Conservation (phyloP, 1,140 invertebrate genomes). For the Geopemphigus sp. region DNA sequence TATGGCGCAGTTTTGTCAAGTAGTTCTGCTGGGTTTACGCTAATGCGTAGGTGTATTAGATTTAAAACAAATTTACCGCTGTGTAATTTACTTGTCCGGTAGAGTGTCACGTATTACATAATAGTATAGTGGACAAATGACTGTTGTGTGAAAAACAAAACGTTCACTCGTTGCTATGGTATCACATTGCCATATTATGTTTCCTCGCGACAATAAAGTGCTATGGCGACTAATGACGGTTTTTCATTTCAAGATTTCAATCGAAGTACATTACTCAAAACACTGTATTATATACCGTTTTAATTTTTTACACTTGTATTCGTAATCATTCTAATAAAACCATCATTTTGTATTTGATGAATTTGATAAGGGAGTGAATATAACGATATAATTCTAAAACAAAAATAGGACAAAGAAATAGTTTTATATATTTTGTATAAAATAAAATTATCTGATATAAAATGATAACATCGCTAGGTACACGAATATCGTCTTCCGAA, state of each 20-base stretch:
- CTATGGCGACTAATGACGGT: neutral
- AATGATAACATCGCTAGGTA: too few species aligned
- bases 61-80: slow-evolving; percentile 18
- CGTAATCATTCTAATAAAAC: neutral
- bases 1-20: neutral
- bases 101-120: slow-evolving; percentile 21
- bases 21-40: neutral
- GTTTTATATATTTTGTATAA: too few species aligned
- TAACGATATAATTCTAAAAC: too few species aligned
- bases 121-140: slow-evolving; percentile 19
- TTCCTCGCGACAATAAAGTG: slow-evolving; percentile 20
- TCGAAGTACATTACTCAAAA: slow-evolving; percentile 6
- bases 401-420: too few species aligned
- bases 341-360: slow-evolving; percentile 9
- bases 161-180: neutral
- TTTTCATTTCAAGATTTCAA: slow-evolving; percentile 27
- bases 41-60: slow-evolving; percentile 29
- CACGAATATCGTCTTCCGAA: too few species aligned
- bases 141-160: slow-evolving; percentile 45
- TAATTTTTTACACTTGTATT: neutral
- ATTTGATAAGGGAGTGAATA: neutral
- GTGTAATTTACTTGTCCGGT: slow-evolving; percentile 34
- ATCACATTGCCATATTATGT: too few species aligned
- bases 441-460: too few species aligned
- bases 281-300: slow-evolving; percentile 22